Base-by-base conservation (phyloP, 2,888 invertebrate genomes). In the Zygogramma bicolorata region DNA sequence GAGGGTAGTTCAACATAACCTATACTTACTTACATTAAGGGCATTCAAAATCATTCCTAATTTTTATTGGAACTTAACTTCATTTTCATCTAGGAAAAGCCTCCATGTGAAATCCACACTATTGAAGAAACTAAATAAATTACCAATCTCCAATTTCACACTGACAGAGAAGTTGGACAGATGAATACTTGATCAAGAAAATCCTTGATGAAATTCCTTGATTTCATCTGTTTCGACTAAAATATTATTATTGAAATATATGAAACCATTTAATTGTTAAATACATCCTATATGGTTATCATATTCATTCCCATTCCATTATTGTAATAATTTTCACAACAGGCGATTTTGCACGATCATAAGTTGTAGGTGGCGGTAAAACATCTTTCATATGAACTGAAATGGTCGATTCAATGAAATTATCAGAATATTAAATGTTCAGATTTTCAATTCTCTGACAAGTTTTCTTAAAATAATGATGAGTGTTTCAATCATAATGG, bases 11-110 rank as follows among this genome's bases (percentile, higher is more conserved):
- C 18, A 65, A 82, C 84, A 85, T 85, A 86, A 85, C 84, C 85
- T 84, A 80, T 77, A 79, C 75, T 75, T 78, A 84, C 86, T 85
- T 80, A 86, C 86, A 82, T 83, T 82, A 82, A 84, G 83, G 82
- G 79, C 84, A 85, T 85, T 81, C 85, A 85, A 82, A 79, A 83
- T 69, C 85, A 84, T 84, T 81, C 80, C 82, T 57, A 42, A 79
- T 76, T 79, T 75, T 67, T 67, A 73, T 74, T 68, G 73, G 70
- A 71, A 73, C 74, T 70, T 71, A 76, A 74, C 70, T 75, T 76
- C 75, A 79, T 77, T 59, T 68, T 76, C 58, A 69, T 71, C 65
- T 73, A 67, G 69, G 70, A 68, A 77, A 71, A 70, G 68, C 74
- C 73, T 61, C 68, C 70, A 65, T 68, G 68, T 75, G 72, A 74